These are phyloP conservation scores for Panonychus citri DNA, from an alignment of 1,140 invertebrate species.

Conservation along the genomic window DNA sequence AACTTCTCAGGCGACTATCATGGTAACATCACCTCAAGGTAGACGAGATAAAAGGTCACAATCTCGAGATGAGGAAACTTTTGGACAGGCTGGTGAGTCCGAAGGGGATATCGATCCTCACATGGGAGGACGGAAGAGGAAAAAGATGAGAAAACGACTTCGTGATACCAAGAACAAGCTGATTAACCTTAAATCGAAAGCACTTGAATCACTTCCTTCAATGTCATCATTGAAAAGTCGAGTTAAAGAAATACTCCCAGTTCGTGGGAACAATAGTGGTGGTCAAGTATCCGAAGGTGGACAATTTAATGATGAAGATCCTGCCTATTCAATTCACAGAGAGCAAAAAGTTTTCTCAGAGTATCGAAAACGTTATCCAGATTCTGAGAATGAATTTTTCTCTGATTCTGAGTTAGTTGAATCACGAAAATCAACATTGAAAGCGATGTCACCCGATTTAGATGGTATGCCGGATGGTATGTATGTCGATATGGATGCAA, in stretches of 20 bases:
- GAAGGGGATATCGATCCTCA: not conserved
- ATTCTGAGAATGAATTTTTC: constrained; percentile 5
- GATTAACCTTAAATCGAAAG: not conserved
- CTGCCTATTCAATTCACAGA: not conserved
- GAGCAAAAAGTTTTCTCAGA: not conserved
- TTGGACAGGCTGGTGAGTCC: not conserved
- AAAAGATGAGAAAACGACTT: not conserved
- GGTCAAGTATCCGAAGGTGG: too few relatives aligned
- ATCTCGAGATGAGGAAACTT: not conserved
- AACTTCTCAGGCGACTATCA: too few relatives aligned
- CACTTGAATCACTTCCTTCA: constrained; percentile 1
- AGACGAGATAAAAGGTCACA: too few relatives aligned
- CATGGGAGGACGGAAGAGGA: not conserved
- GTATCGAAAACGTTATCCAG: not conserved
- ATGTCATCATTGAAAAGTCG: not conserved
- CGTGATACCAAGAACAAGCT: not conserved
- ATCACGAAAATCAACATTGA: not conserved
- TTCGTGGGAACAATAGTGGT: not conserved
- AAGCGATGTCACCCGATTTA: not conserved
- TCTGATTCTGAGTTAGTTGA: constrained; percentile 6
- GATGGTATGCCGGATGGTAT: not conserved
- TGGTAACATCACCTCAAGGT: too few relatives aligned
- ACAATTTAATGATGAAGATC: too few relatives aligned
- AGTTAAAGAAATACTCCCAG: not conserved
- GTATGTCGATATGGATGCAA: not conserved